phyloP scores from a whole-genome alignment of 2,797 vertebrate genomes.

The Xenopus petersii region DNA sequence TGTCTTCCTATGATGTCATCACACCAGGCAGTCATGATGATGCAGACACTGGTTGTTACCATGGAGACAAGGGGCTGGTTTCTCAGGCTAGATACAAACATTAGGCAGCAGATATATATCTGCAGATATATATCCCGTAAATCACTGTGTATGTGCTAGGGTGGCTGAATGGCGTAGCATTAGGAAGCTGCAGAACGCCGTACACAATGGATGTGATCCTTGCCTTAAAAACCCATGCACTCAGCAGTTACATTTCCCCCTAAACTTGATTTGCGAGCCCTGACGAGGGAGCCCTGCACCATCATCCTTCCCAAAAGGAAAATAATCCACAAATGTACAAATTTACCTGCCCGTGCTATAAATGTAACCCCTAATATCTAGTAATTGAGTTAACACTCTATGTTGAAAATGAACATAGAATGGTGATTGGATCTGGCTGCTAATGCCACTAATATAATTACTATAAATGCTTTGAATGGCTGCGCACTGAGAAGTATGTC shows the following conservation, averaged over 20 bases:
- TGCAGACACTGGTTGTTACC: conserved; percentile 52
- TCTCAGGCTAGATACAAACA: conserved; percentile 19
- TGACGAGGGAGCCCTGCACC: too few relatives aligned
- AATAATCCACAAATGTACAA: too few relatives aligned
- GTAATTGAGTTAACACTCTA: too few relatives aligned
- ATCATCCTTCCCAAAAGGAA: too few relatives aligned
- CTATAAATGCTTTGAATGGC: too few relatives aligned
- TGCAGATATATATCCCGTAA: too few relatives aligned
- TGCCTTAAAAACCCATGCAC: background rate
- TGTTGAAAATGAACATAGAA: too few relatives aligned
- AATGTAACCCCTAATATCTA: too few relatives aligned
- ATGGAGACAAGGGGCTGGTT: conserved; percentile 51
- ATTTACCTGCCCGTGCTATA: too few relatives aligned
- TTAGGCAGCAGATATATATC: conserved; percentile 27
- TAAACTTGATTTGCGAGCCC: background rate
- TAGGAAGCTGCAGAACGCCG: background rate
- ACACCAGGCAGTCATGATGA: conserved; percentile 33
- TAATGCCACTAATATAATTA: too few relatives aligned
- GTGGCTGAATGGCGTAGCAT: background rate
- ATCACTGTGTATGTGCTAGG: conserved; percentile 26
- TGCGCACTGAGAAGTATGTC: too few relatives aligned
- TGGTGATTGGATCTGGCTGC: too few relatives aligned
- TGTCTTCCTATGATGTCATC: conserved; percentile 53
- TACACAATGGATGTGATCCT: background rate
- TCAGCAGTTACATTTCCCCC: background rate